Percentiles rank a stretch among this genome's conserved stretches.
phyloP scores from a whole-genome alignment of 2,888 invertebrate species.

The Agrotis ipsilon region DNA sequence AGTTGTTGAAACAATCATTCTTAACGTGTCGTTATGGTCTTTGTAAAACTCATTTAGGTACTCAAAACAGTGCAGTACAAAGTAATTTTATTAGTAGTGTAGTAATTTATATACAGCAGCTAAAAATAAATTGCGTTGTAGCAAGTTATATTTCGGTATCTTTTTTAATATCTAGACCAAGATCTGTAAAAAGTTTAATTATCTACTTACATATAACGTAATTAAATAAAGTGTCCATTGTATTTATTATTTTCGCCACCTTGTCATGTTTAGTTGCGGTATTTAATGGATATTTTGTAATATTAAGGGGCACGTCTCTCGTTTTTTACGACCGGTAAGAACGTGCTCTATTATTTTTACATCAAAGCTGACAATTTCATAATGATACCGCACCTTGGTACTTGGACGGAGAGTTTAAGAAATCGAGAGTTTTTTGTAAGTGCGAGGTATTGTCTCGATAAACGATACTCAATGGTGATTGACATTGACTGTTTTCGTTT shows the following conservation, averaged over 20 bases:
- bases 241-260: conserved; percentile 38
- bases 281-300: conserved; percentile 69
- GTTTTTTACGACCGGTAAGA: conserved; percentile 71
- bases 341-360: conserved; percentile 83
- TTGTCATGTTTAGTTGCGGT: conserved; percentile 35
- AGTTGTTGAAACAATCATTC: neutral
- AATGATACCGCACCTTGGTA: conserved; percentile 74
- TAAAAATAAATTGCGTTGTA: neutral
- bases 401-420: conserved; percentile 44
- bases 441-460: too few species aligned
- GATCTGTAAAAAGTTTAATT: neutral
- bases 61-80: neutral
- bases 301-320: conserved; percentile 71
- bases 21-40: neutral
- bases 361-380: conserved; percentile 79
- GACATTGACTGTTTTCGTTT: neutral
- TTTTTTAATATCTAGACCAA: conserved; percentile 2
- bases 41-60: neutral
- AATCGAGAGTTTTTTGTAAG: conserved; percentile 18
- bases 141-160: neutral
- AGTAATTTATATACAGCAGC: neutral
- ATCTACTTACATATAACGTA: neutral
- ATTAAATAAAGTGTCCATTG: conserved; percentile 23
- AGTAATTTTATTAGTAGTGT: too few species aligned
- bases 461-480: neutral